Evolutionary conservation across 1,140 invertebrate species (phyloP).

Genomic region (Eueides isabella): DNA sequence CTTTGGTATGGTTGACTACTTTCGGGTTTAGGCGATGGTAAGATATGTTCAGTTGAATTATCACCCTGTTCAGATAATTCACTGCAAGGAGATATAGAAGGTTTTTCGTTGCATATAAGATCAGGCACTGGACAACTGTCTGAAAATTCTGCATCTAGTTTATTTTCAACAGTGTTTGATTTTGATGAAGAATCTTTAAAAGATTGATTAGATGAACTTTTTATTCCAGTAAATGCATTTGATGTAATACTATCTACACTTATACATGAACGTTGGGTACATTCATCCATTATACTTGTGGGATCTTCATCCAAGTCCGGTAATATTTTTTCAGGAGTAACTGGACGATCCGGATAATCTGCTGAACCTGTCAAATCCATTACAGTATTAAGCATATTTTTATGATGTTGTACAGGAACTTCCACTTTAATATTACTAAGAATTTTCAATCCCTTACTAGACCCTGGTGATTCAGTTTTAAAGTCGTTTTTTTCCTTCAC

Average conservation of each 20-base stretch:
- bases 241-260: constrained; percentile 55
- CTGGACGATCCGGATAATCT: constrained; percentile 56
- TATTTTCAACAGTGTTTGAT: constrained; percentile 54
- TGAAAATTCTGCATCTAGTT: constrained; percentile 68
- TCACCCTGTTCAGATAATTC: constrained; percentile 74
- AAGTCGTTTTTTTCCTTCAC: constrained; percentile 48
- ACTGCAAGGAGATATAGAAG: constrained; percentile 79
- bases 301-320: constrained; percentile 71
- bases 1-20: constrained; percentile 37
- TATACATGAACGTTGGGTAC: constrained; percentile 47
- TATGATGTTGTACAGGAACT: constrained; percentile 75
- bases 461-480: constrained; percentile 52
- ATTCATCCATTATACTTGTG: constrained; percentile 46
- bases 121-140: constrained; percentile 76
- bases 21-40: constrained; percentile 55
- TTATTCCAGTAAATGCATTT: constrained; percentile 77
- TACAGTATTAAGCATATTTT: constrained; percentile 74
- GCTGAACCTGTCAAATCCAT: constrained; percentile 74
- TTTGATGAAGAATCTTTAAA: constrained; percentile 59
- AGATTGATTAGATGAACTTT: constrained; percentile 70
- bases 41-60: constrained; percentile 61
- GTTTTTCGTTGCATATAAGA: constrained; percentile 79
- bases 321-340: constrained; percentile 65
- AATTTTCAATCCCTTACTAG: constrained; percentile 77
- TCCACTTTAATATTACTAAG: constrained; percentile 81